Base-by-base conservation (phyloP, 2,888 invertebrate genomes). In the Exephanes ischioxanthus region DNA sequence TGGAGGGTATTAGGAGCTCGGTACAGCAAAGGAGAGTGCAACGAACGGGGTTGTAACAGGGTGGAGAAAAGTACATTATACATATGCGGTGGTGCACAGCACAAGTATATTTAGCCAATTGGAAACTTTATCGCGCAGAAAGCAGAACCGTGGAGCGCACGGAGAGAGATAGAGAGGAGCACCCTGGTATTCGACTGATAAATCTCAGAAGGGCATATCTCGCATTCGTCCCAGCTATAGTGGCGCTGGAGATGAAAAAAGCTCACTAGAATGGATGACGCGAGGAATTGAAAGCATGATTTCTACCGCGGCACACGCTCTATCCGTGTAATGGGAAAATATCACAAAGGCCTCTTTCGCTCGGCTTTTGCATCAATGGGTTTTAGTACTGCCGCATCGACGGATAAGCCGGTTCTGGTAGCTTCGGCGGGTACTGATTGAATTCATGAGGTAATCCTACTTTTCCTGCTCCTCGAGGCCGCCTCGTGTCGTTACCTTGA, bases 291-390 rank as follows among this genome's bases (percentile, higher is more conserved):
- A 67, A 67, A 67, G 37, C 66, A 78, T 51, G 48, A 63, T 73
- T 78, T 58, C 55, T 73, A n/a, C 26, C 55, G 58, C 53, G 22
- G 53, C 63, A 66, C 61, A 7, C 45, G 51, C 45, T 79, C 63
- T 68, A 83, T 79, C 78, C 68, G 61, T 75, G 70, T 79, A 70
- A 79, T 61, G 33, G 48, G 83, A 83, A 63, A 51, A 72, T 55
- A 26, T 58, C 58, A 75, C 79, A 83, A 75, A 61, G 79, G 68
- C 75, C 51, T 37, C 61, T 75, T 33, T 73, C 67, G 45, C 55
- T 68, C 58, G 37, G 37, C 19, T 67, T 67, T 78, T 45, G n/a
- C 67, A 53, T 30, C 45, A 73, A 58, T 58, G 26, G 22, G 66
- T 78, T 72, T 78, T 82, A 63, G 72, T 53, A 33, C 48, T 48